Conservation (phyloP, 2,888 invertebrate genomes). For the Temnothorax ravouxi region DNA sequence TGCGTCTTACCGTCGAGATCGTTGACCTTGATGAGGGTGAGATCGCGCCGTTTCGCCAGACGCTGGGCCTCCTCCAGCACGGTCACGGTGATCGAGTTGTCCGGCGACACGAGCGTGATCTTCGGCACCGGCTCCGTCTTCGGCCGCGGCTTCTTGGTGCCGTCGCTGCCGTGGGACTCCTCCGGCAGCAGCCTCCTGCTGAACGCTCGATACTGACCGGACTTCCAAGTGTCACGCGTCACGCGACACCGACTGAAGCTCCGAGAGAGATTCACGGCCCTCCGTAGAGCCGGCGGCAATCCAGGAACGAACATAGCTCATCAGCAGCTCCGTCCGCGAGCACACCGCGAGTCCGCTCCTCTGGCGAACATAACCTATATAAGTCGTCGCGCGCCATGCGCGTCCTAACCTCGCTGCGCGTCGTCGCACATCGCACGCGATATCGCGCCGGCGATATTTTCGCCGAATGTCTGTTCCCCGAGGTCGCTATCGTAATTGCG, state of each 20-base stretch:
- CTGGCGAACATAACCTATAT: constrained; percentile 16
- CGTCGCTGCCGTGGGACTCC: too few species aligned
- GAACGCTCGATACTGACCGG: background rate
- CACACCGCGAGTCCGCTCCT: too few species aligned
- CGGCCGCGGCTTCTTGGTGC: background rate
- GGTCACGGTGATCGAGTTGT: constrained; percentile 88
- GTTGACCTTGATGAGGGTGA: constrained; percentile 90
- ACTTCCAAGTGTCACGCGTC: background rate
- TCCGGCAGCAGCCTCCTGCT: background rate
- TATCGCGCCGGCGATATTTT: background rate
- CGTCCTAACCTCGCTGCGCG: background rate
- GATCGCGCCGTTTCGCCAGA: constrained; percentile 90
- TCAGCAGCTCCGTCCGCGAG: too few species aligned
- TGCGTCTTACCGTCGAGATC: constrained; percentile 91
- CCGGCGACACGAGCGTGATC: constrained; percentile 89
- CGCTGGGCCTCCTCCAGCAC: constrained; percentile 91
- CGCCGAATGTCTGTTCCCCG: background rate
- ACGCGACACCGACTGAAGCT: background rate
- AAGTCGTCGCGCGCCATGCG: background rate
- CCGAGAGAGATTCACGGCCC: background rate
- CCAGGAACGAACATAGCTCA: background rate
- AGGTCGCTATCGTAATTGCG: background rate
- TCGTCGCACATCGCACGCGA: background rate
- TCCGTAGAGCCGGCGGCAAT: background rate
- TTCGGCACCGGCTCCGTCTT: constrained; percentile 83